These are phyloP conservation scores for Dolichomitus sp. DNA, from an alignment of 2,888 invertebrate genomes.

Conservation along the genomic window DNA sequence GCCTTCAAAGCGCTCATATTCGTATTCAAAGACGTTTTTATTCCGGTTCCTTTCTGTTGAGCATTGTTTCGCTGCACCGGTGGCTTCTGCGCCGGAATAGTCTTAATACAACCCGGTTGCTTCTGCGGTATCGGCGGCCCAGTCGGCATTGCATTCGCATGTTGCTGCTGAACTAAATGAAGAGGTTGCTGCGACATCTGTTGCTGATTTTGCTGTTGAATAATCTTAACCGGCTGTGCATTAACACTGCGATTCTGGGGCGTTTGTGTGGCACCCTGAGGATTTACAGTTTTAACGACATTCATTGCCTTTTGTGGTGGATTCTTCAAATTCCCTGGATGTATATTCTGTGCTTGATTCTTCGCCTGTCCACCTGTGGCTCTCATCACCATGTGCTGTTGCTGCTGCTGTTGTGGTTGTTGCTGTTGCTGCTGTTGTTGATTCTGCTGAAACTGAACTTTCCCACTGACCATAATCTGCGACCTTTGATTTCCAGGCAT, in stretches of 20 bases:
- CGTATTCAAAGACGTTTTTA: constrained; percentile 80
- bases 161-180: constrained; percentile 70
- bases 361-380: constrained; percentile 77
- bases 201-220: constrained; percentile 82
- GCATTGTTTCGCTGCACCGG: constrained; percentile 85
- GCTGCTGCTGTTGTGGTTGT: constrained; percentile 72
- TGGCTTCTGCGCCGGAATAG: constrained; percentile 81
- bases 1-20: constrained; percentile 76
- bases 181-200: constrained; percentile 83
- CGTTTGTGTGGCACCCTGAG: constrained; percentile 68
- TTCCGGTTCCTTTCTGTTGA: constrained; percentile 87
- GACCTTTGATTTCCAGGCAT: constrained; percentile 73
- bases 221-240: constrained; percentile 87
- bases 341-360: constrained; percentile 71
- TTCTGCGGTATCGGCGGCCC: constrained; percentile 78
- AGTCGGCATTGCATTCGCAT: constrained; percentile 60
- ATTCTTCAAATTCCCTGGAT: constrained; percentile 73
- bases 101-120: constrained; percentile 83
- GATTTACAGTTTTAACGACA: constrained; percentile 72
- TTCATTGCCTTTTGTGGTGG: constrained; percentile 74
- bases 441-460: constrained; percentile 71
- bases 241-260: constrained; percentile 39
- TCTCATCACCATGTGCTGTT: constrained; percentile 79
- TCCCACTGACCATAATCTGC: constrained; percentile 68
- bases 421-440: constrained; percentile 73